Conservation (phyloP, 2,888 invertebrate genomes). For the Thymelicus acteon region DNA sequence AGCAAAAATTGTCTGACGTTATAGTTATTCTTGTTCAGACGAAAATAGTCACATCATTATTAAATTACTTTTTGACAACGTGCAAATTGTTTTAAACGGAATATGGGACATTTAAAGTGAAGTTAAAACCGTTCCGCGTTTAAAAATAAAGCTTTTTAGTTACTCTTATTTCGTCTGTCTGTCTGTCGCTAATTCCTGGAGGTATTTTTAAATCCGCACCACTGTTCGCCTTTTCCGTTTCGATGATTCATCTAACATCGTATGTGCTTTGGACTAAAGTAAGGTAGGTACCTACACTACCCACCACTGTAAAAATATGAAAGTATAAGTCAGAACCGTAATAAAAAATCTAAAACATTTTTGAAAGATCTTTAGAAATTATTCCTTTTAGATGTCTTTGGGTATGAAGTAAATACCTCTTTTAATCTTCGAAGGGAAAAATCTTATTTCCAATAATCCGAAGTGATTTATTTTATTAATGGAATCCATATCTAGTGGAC, state of each 20-base stretch:
- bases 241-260: background rate
- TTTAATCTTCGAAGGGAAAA: too few species aligned
- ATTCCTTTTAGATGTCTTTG: too few species aligned
- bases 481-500: background rate
- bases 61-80: background rate
- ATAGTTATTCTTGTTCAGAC: background rate
- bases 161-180: conserved; percentile 22
- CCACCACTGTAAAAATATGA: background rate
- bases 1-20: conserved; percentile 4
- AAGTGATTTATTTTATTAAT: background rate
- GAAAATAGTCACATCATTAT: background rate
- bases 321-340: background rate
- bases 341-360: too few species aligned
- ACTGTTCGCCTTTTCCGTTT: conserved; percentile 7
- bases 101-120: conserved; percentile 5
- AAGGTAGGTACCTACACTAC: background rate
- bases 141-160: conserved; percentile 24
- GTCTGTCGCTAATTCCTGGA: conserved; percentile 28
- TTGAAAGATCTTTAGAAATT: too few species aligned
- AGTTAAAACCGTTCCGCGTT: conserved; percentile 22
- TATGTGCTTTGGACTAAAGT: background rate
- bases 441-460: too few species aligned
- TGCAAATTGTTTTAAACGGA: background rate
- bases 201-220: conserved; percentile 19
- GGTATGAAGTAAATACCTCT: background rate